These are phyloP conservation scores for Drosophila nannoptera DNA, from an alignment of 1,140 invertebrate genomes.

Conservation along the genomic window DNA sequence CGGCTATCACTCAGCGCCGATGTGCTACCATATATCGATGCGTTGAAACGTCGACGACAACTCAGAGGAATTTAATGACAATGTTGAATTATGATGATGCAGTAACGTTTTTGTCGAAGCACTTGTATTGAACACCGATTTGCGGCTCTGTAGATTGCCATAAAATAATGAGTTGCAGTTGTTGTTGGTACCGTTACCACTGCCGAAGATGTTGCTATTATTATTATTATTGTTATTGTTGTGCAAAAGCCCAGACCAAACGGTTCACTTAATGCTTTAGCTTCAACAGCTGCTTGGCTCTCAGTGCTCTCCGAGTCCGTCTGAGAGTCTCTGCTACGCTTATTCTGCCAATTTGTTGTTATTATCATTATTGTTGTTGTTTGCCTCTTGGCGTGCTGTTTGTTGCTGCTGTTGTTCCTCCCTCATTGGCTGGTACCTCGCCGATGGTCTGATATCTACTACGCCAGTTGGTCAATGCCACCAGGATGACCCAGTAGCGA, in stretches of 20 bases:
- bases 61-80: slow-evolving; percentile 69
- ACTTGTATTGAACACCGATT: slow-evolving; percentile 65
- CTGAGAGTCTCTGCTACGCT: slow-evolving; percentile 34
- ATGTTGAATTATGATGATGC: slow-evolving; percentile 68
- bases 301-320: slow-evolving; percentile 50
- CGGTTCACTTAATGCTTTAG: too few relatives aligned
- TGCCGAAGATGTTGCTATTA: slow-evolving; percentile 23
- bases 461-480: slow-evolving; percentile 9
- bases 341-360: slow-evolving; percentile 35
- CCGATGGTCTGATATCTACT: slow-evolving; percentile 42
- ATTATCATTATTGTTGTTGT: slow-evolving; percentile 37
- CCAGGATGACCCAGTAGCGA: slow-evolving; percentile 29
- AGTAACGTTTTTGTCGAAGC: background rate
- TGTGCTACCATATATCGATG: slow-evolving; percentile 75
- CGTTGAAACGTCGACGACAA: slow-evolving; percentile 68
- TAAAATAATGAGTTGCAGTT: slow-evolving; percentile 68
- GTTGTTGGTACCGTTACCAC: slow-evolving; percentile 25
- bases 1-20: slow-evolving; percentile 77
- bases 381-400: too few relatives aligned
- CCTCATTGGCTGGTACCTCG: slow-evolving; percentile 7
- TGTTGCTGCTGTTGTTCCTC: slow-evolving; percentile 20
- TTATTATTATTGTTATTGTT: slow-evolving; percentile 13
- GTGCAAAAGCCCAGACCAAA: slow-evolving; percentile 2
- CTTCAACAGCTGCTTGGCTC: slow-evolving; percentile 12
- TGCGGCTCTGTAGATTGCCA: slow-evolving; percentile 67